A percentile compares a stretch with the other conserved stretches of the same genome.
These are phyloP conservation scores for Drosophila bocki DNA, from an alignment of 1,140 invertebrate species.

Conservation along the genomic window DNA sequence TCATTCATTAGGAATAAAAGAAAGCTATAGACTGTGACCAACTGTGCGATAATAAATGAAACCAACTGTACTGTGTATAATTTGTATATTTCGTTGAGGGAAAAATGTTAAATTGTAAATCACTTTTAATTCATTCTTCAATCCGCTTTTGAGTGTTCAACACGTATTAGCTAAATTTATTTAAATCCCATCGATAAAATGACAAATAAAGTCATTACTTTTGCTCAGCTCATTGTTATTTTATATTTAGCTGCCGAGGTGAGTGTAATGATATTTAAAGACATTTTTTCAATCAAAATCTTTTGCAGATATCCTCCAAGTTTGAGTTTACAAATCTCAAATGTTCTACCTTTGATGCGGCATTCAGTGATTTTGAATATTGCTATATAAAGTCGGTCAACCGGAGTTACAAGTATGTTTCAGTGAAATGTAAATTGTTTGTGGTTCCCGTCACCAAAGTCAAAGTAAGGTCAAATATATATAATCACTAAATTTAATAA, in stretches of 20 bases:
- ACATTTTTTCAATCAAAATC: background rate
- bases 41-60: background rate
- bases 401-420: conserved; percentile 25
- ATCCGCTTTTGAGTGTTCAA: background rate
- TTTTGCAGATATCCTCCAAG: conserved; percentile 5
- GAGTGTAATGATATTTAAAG: background rate
- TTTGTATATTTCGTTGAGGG: too few relatives aligned
- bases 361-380: conserved; percentile 4
- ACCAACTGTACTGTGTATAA: too few relatives aligned
- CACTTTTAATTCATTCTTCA: background rate
- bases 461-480: conserved; percentile 2
- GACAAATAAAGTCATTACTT: too few relatives aligned
- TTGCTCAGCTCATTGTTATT: background rate
- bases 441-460: conserved; percentile 1
- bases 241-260: background rate
- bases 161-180: background rate
- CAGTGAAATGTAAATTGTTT: background rate
- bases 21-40: background rate
- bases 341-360: background rate
- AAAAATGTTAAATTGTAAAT: background rate
- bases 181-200: background rate
- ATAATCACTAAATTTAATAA: background rate
- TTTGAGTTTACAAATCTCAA: conserved; percentile 29
- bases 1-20: background rate
- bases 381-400: conserved; percentile 21